These are phyloP conservation scores for Ptychochromis oligacanthus DNA, from an alignment of 2,113 vertebrate species.

Conservation along the genomic window DNA sequence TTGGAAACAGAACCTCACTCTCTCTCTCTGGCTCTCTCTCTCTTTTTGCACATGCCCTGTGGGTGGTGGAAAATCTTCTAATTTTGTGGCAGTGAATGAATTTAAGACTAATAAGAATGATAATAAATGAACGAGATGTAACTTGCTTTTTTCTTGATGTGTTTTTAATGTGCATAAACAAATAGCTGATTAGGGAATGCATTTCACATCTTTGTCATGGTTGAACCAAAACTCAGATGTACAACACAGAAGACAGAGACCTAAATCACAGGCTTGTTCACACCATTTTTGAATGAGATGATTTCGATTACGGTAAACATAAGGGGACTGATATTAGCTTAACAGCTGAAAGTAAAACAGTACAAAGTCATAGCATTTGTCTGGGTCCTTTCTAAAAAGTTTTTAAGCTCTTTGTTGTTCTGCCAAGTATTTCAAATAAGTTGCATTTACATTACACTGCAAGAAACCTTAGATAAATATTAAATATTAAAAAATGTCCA, in stretches of 20 bases:
- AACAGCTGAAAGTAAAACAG: no score
- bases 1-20: background rate
- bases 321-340: no score
- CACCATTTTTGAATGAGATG: background rate
- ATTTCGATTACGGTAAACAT: background rate
- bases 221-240: background rate
- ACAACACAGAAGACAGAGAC: background rate
- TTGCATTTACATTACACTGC: no score
- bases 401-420: no score
- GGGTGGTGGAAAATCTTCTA: background rate
- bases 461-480: no score
- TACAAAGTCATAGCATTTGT: no score
- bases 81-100: background rate
- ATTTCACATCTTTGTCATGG: background rate
- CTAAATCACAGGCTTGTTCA: background rate
- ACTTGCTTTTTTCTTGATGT: no score
- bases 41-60: background rate
- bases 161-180: background rate
- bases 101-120: background rate
- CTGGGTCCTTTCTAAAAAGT: no score
- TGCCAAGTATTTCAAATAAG: no score
- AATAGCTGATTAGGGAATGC: background rate
- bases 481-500: no score
- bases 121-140: background rate
- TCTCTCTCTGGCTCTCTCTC: no score